These are phyloP conservation scores for Meloidogyne chitwoodi DNA, from an alignment of 1,140 invertebrate genomes.

Conservation along the genomic window DNA sequence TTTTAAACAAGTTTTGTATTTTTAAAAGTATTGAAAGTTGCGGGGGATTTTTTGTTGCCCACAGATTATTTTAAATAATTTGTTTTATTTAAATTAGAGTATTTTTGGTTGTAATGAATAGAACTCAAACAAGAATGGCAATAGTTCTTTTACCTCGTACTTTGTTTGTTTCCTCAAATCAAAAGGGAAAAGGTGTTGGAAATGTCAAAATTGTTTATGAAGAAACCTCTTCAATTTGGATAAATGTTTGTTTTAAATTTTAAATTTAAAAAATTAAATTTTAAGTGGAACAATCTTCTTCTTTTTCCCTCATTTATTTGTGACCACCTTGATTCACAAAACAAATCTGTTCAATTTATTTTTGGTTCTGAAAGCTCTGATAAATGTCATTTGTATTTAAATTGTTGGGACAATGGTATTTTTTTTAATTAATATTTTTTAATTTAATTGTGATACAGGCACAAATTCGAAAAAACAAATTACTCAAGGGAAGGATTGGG, in stretches of 20 bases:
- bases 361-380: constrained; percentile 43
- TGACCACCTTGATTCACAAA: not conserved
- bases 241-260: constrained; percentile 32
- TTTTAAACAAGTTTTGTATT: too few relatives aligned
- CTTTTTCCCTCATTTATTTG: constrained; percentile 27
- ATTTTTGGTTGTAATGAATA: constrained; percentile 34
- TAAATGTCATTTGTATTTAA: constrained; percentile 42
- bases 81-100: constrained; percentile 22
- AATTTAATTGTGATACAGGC: not conserved
- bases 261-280: not conserved
- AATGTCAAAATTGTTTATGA: constrained; percentile 32
- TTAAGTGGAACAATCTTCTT: constrained; percentile 40
- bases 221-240: constrained; percentile 33
- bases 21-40: too few relatives aligned
- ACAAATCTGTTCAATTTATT: constrained; percentile 22
- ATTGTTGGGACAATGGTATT: not conserved
- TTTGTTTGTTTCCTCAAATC: constrained; percentile 18
- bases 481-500: constrained; percentile 28
- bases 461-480: constrained; percentile 4
- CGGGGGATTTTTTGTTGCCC: too few relatives aligned
- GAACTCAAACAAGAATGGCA: constrained; percentile 30
- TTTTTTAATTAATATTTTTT: not conserved
- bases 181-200: not conserved
- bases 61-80: not conserved
- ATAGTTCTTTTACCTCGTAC: constrained; percentile 23